These are phyloP conservation scores for Calameuta idolon DNA, from an alignment of 2,888 invertebrate species.

Conservation along the genomic window DNA sequence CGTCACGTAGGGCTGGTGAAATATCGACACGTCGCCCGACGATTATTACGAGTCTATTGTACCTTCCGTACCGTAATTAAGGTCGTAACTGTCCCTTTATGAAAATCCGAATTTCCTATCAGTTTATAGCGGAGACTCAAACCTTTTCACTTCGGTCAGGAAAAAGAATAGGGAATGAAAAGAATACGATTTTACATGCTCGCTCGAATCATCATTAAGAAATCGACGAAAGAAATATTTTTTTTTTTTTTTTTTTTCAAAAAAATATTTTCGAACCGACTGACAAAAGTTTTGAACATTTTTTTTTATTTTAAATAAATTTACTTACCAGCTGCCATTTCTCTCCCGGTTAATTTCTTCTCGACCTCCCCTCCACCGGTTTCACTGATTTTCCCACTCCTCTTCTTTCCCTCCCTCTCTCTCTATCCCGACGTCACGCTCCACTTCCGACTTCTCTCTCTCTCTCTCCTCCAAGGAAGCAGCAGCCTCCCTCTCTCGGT, in stretches of 20 bases:
- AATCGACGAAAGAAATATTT: neutral
- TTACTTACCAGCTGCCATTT: slow-evolving; percentile 51
- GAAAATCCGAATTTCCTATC: neutral
- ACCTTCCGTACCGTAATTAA: neutral
- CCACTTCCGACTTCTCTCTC: neutral
- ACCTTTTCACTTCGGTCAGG: neutral
- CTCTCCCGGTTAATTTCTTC: slow-evolving; percentile 6
- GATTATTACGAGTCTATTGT: neutral
- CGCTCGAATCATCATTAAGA: neutral
- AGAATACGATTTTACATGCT: neutral
- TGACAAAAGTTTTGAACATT: no score
- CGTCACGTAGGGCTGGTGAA: neutral
- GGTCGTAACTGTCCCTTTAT: neutral
- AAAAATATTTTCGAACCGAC: no score
- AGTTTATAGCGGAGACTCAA: neutral
- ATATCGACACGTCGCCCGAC: neutral
- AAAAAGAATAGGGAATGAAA: neutral
- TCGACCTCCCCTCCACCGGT: slow-evolving; percentile 6
- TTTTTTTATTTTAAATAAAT: neutral
- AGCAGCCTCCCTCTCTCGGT: neutral
- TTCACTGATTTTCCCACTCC: slow-evolving; percentile 7
- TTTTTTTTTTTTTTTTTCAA: no score
- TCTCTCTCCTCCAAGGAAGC: neutral
- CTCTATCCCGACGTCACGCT: neutral
- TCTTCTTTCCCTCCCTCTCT: slow-evolving; percentile 9